phyloP scores from a whole-genome alignment of 2,797 vertebrate genomes.

The Hypotaenidia okinawae region DNA sequence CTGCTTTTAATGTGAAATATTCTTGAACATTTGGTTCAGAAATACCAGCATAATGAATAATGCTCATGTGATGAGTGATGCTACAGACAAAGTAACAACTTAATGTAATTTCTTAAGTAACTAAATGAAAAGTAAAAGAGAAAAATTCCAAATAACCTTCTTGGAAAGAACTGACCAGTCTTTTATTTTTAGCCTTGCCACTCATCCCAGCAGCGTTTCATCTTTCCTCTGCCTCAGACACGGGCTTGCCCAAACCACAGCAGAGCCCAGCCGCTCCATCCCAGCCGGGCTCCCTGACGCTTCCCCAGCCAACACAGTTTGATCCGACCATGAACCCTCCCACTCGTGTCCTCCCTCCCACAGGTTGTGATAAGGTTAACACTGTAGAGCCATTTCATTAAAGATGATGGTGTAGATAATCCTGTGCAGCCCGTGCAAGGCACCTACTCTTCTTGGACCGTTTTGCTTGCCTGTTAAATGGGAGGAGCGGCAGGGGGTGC shows the following conservation, averaged over 20 bases:
- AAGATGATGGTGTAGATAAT: rapidly evolving
- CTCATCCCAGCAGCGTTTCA: not conserved
- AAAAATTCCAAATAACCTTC: not conserved
- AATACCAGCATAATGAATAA: not conserved
- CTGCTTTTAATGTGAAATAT: not conserved
- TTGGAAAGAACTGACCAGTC: not conserved
- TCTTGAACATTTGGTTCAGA: not conserved
- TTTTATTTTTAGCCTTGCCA: not conserved
- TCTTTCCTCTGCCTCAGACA: not conserved
- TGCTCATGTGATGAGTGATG: not conserved
- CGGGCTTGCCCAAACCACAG: not conserved
- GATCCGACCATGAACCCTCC: not conserved
- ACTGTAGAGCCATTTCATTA: not conserved
- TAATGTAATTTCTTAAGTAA: not conserved
- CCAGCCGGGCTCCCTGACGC: not conserved
- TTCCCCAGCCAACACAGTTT: not conserved
- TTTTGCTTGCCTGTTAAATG: not conserved
- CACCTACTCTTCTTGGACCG: not conserved
- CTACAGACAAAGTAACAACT: not conserved
- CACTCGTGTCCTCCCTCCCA: not conserved
- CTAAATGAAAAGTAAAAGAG: not conserved
- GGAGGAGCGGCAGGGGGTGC: no score
- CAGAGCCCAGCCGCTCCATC: not conserved
- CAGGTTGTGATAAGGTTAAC: not conserved
- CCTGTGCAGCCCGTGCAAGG: not conserved